A percentile compares a stretch with the other conserved stretches of the same genome.
Evolutionary conservation across 2,113 vertebrate genomes (phyloP).

Genomic region (Pomatostomus ruficeps): DNA sequence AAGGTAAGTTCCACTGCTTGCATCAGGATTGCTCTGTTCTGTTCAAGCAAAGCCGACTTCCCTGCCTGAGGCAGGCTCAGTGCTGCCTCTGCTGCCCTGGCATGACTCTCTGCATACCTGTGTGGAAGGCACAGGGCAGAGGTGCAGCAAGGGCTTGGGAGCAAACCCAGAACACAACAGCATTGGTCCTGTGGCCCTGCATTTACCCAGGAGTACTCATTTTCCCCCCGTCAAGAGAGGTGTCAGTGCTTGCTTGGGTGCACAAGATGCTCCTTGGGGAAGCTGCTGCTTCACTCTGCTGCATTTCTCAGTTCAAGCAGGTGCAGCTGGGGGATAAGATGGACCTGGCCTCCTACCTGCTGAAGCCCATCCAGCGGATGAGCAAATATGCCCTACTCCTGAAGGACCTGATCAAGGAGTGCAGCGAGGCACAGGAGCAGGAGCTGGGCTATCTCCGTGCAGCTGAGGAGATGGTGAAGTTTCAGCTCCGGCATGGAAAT

Average conservation of each 20-base stretch:
- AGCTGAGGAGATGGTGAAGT: conserved; percentile 90
- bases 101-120: background rate
- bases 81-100: background rate
- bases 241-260: background rate
- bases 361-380: conserved; percentile 97
- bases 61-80: background rate
- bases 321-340: conserved; percentile 89
- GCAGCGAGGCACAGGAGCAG: conserved; percentile 80
- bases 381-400: conserved; percentile 92
- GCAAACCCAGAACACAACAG: background rate
- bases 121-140: background rate
- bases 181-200: background rate
- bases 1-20: conserved; percentile 68
- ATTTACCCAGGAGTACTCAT: background rate
- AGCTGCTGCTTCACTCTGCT: background rate
- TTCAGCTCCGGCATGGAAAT: conserved; percentile 93
- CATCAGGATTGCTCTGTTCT: rapidly evolving
- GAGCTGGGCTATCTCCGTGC: conserved; percentile 85
- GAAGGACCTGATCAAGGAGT: conserved; percentile 92
- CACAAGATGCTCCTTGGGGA: rapidly evolving
- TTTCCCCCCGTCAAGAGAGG: background rate
- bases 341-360: conserved; percentile 92
- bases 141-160: background rate
- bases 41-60: background rate
- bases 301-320: conserved; percentile 83